Conservation (phyloP, 2,888 invertebrate species). For the Plusia festucae region DNA sequence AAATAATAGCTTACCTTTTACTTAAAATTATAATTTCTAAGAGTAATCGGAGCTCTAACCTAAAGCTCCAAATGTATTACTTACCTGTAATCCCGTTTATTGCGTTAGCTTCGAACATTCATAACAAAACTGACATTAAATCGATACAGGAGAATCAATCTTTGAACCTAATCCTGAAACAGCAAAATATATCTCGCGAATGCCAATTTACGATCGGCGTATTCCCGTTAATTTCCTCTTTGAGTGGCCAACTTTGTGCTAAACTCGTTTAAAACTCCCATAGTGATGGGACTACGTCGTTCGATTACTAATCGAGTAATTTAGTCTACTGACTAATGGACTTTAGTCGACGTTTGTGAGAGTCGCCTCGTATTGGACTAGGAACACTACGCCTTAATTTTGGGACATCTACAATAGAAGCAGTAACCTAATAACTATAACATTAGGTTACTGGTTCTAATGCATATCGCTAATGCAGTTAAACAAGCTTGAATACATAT, state of each 20-base stretch:
- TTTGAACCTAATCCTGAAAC: slow-evolving; percentile 52
- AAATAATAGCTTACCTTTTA: too few species aligned
- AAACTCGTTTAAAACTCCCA: slow-evolving; percentile 56
- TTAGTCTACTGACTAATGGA: slow-evolving; percentile 42
- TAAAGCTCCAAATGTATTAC: slow-evolving; percentile 30
- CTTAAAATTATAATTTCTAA: too few species aligned
- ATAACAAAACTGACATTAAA: slow-evolving; percentile 44
- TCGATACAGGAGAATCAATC: slow-evolving; percentile 54
- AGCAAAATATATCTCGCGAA: slow-evolving; percentile 52
- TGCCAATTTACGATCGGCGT: slow-evolving; percentile 53
- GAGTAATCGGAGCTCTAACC: slow-evolving; percentile 11
- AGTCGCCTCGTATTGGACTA: neutral
- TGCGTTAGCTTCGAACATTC: slow-evolving; percentile 30
- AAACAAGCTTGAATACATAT: neutral
- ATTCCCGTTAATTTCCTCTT: slow-evolving; percentile 56
- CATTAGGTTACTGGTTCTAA: neutral
- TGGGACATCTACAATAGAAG: neutral
- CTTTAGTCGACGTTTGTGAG: slow-evolving; percentile 48
- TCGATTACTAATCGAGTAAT: slow-evolving; percentile 52
- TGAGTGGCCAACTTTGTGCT: slow-evolving; percentile 56
- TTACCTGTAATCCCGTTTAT: slow-evolving; percentile 29
- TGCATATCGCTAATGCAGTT: neutral
- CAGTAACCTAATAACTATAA: neutral
- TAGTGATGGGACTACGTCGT: slow-evolving; percentile 50
- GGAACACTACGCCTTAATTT: neutral